These are phyloP conservation scores for Strigamia maritima DNA, from an alignment of 2,888 invertebrate genomes.

Conservation along the genomic window DNA sequence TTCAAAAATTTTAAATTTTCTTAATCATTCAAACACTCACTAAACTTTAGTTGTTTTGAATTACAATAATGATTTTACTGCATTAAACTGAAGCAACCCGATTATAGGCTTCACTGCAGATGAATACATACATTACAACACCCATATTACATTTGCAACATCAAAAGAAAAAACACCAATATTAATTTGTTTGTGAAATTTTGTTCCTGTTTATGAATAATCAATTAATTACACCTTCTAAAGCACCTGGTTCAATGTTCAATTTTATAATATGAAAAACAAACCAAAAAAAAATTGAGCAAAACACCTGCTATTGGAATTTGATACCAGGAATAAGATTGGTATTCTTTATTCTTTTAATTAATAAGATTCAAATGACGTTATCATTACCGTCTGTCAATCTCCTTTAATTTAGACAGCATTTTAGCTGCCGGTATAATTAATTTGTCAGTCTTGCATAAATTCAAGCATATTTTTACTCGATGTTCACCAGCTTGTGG, in stretches of 20 bases:
- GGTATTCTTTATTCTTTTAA: background rate
- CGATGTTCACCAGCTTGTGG: background rate
- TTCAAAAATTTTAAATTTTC: no score
- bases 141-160: background rate
- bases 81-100: background rate
- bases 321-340: background rate
- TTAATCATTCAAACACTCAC: no score
- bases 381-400: background rate
- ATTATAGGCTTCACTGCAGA: background rate
- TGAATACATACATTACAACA: background rate
- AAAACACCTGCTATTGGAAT: background rate
- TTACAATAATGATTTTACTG: no score
- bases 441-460: background rate
- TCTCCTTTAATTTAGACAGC: background rate
- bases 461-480: background rate
- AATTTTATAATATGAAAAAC: background rate
- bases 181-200: constrained; percentile 2
- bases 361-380: constrained; percentile 13
- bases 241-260: background rate
- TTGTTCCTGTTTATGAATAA: constrained; percentile 19
- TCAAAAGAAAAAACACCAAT: background rate
- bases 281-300: background rate
- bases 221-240: background rate
- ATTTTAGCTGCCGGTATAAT: constrained; percentile 20
- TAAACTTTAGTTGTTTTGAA: no score